Conservation (phyloP, 2,888 invertebrate genomes). For the Drosophila nr. perissopoda region DNA sequence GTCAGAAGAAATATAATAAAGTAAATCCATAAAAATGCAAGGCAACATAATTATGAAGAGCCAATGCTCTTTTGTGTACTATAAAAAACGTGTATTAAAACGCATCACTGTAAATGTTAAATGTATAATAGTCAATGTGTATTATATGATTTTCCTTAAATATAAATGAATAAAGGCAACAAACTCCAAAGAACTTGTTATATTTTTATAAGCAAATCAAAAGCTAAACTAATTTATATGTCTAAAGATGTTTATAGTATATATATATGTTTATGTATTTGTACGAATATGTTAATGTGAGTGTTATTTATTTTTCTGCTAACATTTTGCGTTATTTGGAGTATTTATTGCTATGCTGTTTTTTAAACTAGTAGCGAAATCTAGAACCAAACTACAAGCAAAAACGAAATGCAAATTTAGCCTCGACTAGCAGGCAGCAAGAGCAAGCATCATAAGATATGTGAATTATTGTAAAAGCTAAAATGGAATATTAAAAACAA, state of each 20-base stretch:
- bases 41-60: slow-evolving; percentile 25
- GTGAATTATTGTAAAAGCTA: slow-evolving; percentile 43
- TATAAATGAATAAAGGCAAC: slow-evolving; percentile 40
- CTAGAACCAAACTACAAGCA: slow-evolving; percentile 51
- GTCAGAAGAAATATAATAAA: slow-evolving; percentile 23
- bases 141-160: slow-evolving; percentile 63
- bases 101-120: slow-evolving; percentile 53
- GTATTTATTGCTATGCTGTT: slow-evolving; percentile 55
- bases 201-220: slow-evolving; percentile 70
- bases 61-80: slow-evolving; percentile 56
- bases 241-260: slow-evolving; percentile 53
- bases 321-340: slow-evolving; percentile 43
- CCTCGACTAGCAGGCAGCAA: slow-evolving; percentile 47
- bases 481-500: slow-evolving; percentile 49
- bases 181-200: slow-evolving; percentile 77
- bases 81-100: slow-evolving; percentile 33
- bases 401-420: slow-evolving; percentile 42
- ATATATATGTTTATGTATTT: slow-evolving; percentile 45
- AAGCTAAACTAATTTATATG: slow-evolving; percentile 56
- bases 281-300: slow-evolving; percentile 39
- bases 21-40: slow-evolving; percentile 24
- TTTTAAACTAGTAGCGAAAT: slow-evolving; percentile 38
- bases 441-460: slow-evolving; percentile 44
- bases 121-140: slow-evolving; percentile 52
- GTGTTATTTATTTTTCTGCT: slow-evolving; percentile 68